Percentiles rank a stretch among this genome's conserved stretches.
Conservation (phyloP, 2,113 vertebrate genomes). For the Anhinga rufa region DNA sequence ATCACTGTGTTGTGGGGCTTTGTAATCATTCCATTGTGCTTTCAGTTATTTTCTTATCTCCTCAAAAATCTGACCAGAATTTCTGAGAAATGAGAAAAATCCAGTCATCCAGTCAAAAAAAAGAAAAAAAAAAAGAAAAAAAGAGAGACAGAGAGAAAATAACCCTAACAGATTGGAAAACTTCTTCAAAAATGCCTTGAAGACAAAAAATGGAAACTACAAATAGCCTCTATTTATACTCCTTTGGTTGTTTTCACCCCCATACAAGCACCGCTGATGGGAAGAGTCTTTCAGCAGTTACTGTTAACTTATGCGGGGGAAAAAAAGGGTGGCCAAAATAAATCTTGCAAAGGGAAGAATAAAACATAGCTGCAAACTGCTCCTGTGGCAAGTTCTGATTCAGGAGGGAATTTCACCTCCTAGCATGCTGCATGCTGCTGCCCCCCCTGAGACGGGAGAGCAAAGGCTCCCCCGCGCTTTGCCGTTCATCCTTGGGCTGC, state of each 20-base stretch:
- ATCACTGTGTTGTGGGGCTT: not conserved
- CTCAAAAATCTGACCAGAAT: constrained; percentile 7
- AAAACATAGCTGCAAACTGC: not conserved
- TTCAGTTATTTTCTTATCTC: constrained; percentile 11
- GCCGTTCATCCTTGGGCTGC: not conserved
- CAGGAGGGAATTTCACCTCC: not conserved
- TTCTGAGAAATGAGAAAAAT: constrained; percentile 55
- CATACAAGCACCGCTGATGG: not conserved
- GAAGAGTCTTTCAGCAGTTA: not conserved
- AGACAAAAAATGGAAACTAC: constrained; percentile 60
- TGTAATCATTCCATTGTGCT: not conserved
- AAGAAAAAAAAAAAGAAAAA: not conserved
- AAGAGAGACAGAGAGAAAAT: not conserved
- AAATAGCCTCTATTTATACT: constrained; percentile 65
- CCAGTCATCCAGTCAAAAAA: constrained; percentile 26
- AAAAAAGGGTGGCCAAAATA: not conserved
- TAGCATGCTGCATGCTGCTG: not conserved
- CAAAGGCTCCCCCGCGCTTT: not conserved
- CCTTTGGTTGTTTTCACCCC: constrained; percentile 22
- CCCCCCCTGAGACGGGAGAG: not conserved
- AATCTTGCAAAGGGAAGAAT: not conserved
- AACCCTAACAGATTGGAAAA: constrained; percentile 48
- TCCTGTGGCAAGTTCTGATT: not conserved
- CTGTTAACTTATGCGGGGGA: not conserved
- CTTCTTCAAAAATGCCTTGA: constrained; percentile 37